Evolutionary conservation across 37 sponge, comb jelly and placozoan genomes (phyloP).

Genomic region (Aplysina aerophoba): DNA sequence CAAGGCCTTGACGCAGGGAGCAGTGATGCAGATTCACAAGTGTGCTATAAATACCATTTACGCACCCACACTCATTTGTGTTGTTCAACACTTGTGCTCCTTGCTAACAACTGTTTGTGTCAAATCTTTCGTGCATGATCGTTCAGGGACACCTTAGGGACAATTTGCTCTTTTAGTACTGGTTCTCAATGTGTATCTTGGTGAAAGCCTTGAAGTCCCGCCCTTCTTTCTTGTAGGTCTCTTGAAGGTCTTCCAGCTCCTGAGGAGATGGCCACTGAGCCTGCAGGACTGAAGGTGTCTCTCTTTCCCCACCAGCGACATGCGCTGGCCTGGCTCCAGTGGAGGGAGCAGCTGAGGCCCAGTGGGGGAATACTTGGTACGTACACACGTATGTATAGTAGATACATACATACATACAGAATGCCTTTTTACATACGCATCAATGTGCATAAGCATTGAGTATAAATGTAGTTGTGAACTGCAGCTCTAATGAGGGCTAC

Average conservation of each 20-base stretch:
- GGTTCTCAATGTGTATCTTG: not conserved
- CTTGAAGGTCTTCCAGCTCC: conserved; percentile 60
- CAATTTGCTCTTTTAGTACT: too few relatives aligned
- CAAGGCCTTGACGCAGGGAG: conserved; percentile 56
- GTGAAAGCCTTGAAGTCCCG: too few relatives aligned
- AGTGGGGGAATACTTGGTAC: conserved; percentile 56
- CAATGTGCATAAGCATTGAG: too few relatives aligned
- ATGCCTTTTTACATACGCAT: not conserved
- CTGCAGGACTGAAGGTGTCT: conserved; percentile 49
- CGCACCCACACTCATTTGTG: not conserved
- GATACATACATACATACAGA: not conserved
- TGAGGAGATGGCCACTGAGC: conserved; percentile 53
- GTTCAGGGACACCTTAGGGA: too few relatives aligned
- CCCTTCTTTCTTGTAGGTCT: conserved; percentile 57
- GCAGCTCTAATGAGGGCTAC: too few relatives aligned
- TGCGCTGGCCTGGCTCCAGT: conserved; percentile 30
- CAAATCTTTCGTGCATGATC: not conserved
- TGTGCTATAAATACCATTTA: not conserved
- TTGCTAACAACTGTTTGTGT: not conserved
- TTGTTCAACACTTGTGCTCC: not conserved
- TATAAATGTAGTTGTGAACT: too few relatives aligned
- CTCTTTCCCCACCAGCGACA: conserved; percentile 75
- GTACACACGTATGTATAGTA: too few relatives aligned
- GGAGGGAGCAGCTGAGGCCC: conserved; percentile 39
- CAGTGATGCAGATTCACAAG: conserved; percentile 69